Percentiles rank a stretch among this genome's conserved stretches.
Evolutionary conservation across 2,888 invertebrate genomes (phyloP).

Genomic region (Brachyptera risi): DNA sequence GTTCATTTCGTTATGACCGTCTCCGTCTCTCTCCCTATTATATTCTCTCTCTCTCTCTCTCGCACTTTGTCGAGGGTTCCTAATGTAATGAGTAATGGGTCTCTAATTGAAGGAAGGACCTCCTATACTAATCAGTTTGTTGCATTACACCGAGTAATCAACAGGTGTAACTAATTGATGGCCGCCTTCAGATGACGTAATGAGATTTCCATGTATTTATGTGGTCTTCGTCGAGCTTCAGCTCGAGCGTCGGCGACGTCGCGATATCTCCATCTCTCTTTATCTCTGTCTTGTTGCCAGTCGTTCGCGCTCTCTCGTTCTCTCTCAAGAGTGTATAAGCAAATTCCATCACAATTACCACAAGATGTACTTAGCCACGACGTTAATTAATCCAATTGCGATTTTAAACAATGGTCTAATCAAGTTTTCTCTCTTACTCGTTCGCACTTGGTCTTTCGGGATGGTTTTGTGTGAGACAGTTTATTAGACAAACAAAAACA

Average conservation of each 20-base stretch:
- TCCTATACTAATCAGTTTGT: conserved; percentile 8
- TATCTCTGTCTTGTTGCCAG: conserved; percentile 1
- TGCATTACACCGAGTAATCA: background rate
- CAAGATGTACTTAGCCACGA: conserved; percentile 27
- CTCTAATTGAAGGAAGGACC: conserved; percentile 7
- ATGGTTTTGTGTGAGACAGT: too few relatives aligned
- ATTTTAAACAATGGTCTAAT: conserved; percentile 32
- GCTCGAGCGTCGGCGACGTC: background rate
- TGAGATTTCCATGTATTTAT: conserved; percentile 22
- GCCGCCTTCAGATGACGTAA: conserved; percentile 4
- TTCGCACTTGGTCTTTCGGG: background rate
- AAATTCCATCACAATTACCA: conserved; percentile 29
- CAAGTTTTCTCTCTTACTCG: conserved; percentile 25
- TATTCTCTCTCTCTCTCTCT: background rate
- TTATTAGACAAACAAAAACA: too few relatives aligned
- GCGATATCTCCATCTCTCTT: background rate
- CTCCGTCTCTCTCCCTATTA: background rate
- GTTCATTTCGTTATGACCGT: background rate
- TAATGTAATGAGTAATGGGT: conserved; percentile 16
- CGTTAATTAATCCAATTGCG: conserved; percentile 32
- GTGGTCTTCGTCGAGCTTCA: conserved; percentile 7
- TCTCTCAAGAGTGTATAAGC: conserved; percentile 18
- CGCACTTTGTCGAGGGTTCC: background rate
- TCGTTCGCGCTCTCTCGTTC: background rate
- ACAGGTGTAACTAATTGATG: conserved; percentile 17